Percentiles rank a stretch among this genome's conserved stretches.
Conservation (phyloP, 2,797 vertebrate genomes). For the Delichon dasypus region DNA sequence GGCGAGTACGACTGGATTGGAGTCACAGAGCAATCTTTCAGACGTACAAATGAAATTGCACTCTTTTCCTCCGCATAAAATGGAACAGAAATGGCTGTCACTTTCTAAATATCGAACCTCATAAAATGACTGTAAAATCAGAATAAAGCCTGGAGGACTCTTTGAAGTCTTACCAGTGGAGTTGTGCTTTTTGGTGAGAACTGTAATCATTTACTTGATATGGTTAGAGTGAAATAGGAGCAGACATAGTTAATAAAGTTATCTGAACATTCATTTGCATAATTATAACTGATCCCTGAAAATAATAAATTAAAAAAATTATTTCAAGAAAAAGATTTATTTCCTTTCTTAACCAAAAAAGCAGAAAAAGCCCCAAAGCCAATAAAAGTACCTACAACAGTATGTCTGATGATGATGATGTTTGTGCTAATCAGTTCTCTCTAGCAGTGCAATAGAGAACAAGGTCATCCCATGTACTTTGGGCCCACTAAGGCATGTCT, state of each 20-base stretch:
- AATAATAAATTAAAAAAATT: background rate
- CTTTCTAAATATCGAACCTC: background rate
- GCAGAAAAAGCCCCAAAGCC: background rate
- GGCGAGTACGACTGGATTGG: background rate
- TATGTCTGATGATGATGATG: background rate
- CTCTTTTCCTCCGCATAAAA: background rate
- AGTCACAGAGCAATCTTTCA: conserved; percentile 14
- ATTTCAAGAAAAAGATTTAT: background rate
- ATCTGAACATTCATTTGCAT: background rate
- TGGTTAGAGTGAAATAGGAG: background rate
- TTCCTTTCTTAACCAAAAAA: background rate
- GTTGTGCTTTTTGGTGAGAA: background rate
- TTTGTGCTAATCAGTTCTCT: background rate
- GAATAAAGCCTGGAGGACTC: background rate
- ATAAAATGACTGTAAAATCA: conserved; percentile 8
- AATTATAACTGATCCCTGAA: background rate
- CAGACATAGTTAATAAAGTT: background rate
- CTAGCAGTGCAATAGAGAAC: background rate
- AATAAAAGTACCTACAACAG: background rate
- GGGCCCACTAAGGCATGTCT: background rate
- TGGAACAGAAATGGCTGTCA: conserved; percentile 24
- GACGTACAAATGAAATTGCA: conserved; percentile 1
- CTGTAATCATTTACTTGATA: background rate
- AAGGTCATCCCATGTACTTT: background rate
- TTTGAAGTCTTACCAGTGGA: background rate